These are phyloP conservation scores for Drosophila asahinai DNA, from an alignment of 1,140 invertebrate genomes.

Conservation along the genomic window DNA sequence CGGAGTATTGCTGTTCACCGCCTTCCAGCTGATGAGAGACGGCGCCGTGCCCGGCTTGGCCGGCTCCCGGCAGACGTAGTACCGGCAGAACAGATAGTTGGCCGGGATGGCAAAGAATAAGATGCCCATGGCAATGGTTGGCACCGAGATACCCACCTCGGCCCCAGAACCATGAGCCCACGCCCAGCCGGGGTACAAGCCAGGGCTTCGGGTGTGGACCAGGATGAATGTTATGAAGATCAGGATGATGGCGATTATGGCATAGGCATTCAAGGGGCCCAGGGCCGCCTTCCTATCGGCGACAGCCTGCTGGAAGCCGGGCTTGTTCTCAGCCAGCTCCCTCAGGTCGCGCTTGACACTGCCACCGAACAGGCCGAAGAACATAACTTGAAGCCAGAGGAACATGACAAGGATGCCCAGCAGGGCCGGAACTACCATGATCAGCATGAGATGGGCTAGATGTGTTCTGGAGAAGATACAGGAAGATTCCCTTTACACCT, in stretches of 20 bases:
- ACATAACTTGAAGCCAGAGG: slow-evolving; percentile 52
- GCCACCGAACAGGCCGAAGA: slow-evolving; percentile 39
- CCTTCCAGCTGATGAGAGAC: slow-evolving; percentile 55
- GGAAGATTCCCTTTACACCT: too few species aligned
- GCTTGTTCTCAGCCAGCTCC: background rate
- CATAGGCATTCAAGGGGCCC: slow-evolving; percentile 31
- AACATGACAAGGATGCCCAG: slow-evolving; percentile 1
- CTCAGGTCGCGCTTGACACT: background rate
- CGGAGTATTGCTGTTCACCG: slow-evolving; percentile 19
- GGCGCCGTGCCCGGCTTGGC: slow-evolving; percentile 18
- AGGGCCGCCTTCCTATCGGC: slow-evolving; percentile 11
- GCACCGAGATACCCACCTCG: slow-evolving; percentile 12
- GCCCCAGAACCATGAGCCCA: background rate
- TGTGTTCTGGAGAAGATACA: background rate
- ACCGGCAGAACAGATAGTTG: slow-evolving; percentile 58
- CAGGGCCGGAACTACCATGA: slow-evolving; percentile 9
- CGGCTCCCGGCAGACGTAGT: slow-evolving; percentile 49
- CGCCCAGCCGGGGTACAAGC: background rate
- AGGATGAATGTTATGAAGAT: slow-evolving; percentile 8
- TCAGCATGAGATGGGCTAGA: background rate
- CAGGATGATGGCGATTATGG: background rate
- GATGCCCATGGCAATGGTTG: slow-evolving; percentile 4
- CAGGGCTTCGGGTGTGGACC: slow-evolving; percentile 8
- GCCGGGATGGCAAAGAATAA: slow-evolving; percentile 39
- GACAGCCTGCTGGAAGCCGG: background rate